A percentile compares a stretch with the other conserved stretches of the same genome.
phyloP scores from a whole-genome alignment of 2,113 vertebrate species.

The Pedionomus torquatus region DNA sequence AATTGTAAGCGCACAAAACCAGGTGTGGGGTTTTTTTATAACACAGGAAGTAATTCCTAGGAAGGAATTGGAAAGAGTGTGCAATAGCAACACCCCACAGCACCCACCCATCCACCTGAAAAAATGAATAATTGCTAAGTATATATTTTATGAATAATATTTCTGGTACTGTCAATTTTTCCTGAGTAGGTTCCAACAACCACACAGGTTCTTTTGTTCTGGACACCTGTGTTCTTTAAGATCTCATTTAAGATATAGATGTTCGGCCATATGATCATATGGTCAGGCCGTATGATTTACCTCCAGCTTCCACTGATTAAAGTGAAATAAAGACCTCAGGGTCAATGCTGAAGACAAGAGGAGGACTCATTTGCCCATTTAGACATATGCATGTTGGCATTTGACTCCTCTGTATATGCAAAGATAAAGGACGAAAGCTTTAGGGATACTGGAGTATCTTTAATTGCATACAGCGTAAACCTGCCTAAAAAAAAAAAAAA shows the following conservation, averaged over 20 bases:
- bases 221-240: not conserved
- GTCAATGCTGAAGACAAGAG: not conserved
- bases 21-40: not conserved
- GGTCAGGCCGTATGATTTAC: not conserved
- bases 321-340: not conserved
- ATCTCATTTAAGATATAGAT: not conserved
- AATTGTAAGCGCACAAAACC: not conserved
- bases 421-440: not conserved
- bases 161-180: not conserved
- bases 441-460: not conserved
- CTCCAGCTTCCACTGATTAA: not conserved
- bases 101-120: not conserved
- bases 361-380: not conserved
- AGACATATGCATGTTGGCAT: not conserved
- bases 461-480: not conserved
- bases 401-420: not conserved
- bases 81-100: fast-evolving
- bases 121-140: not conserved
- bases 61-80: not conserved
- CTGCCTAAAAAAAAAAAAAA: not conserved
- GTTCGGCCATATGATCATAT: not conserved
- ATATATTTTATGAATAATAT: not conserved
- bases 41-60: not conserved
- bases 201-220: not conserved
- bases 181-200: not conserved